A percentile compares a stretch with the other conserved stretches of the same genome.
phyloP scores from a whole-genome alignment of 2,888 invertebrate species.

The Agrochola macilenta region DNA sequence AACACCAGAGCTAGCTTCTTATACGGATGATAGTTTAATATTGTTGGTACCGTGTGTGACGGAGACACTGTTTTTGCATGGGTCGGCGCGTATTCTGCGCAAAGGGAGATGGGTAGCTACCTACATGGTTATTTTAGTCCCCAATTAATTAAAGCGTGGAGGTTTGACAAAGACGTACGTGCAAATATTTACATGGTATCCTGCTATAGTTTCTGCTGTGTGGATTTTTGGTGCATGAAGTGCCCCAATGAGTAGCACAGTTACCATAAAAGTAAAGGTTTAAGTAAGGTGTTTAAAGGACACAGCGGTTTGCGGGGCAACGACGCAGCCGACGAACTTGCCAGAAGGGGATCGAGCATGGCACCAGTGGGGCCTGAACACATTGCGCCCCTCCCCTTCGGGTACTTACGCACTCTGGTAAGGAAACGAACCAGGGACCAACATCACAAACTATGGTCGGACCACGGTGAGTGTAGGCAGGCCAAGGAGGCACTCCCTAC shows the following conservation, averaged over 20 bases:
- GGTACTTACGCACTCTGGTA: too few species aligned
- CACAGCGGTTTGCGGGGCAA: too few species aligned
- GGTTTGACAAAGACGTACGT: not conserved
- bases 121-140: conserved; percentile 14
- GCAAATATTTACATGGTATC: not conserved
- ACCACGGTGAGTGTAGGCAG: too few species aligned
- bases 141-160: conserved; percentile 38
- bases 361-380: too few species aligned
- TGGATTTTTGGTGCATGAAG: not conserved
- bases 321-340: too few species aligned
- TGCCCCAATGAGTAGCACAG: not conserved
- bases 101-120: conserved; percentile 2
- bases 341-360: too few species aligned
- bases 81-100: conserved; percentile 34
- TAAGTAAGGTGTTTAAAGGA: too few species aligned
- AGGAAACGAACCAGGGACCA: too few species aligned
- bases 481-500: too few species aligned
- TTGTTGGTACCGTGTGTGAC: conserved; percentile 61
- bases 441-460: too few species aligned
- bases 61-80: conserved; percentile 63
- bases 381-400: too few species aligned
- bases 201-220: not conserved
- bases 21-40: conserved; percentile 70
- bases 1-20: conserved; percentile 78
- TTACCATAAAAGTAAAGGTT: not conserved